phyloP scores from a whole-genome alignment of 2,113 vertebrate genomes.

The Hiodon tergisus region DNA sequence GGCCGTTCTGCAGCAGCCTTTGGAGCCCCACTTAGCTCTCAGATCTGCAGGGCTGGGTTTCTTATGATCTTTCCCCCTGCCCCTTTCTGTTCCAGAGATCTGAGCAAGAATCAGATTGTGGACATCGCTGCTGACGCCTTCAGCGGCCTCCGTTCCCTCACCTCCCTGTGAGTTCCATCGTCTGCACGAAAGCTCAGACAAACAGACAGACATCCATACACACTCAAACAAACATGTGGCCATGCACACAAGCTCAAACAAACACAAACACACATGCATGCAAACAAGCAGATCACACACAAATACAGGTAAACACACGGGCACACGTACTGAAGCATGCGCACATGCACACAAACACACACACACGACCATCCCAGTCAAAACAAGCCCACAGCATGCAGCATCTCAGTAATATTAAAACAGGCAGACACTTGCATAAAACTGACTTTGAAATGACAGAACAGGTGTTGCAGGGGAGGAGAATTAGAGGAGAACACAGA shows the following conservation, averaged over 20 bases:
- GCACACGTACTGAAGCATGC: no score
- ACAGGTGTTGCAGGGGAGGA: conserved; percentile 3
- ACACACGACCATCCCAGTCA: not conserved
- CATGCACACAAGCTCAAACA: not conserved
- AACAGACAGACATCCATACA: not conserved
- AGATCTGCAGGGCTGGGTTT: not conserved
- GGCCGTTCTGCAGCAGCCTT: no score
- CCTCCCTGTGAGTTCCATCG: conserved; percentile 86
- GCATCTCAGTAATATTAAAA: not conserved
- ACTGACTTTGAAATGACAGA: not conserved
- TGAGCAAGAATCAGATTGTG: conserved; percentile 98
- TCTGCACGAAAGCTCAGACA: not conserved
- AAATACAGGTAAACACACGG: not conserved
- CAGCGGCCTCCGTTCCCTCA: conserved; percentile 90
- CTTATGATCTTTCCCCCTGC: conserved; percentile 8
- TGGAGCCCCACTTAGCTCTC: not conserved
- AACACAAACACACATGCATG: not conserved
- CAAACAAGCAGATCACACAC: not conserved
- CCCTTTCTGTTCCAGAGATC: conserved; percentile 74
- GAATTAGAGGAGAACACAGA: conserved; percentile 33
- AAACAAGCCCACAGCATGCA: not conserved
- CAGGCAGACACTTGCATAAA: not conserved
- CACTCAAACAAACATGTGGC: not conserved
- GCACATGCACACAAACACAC: not conserved
- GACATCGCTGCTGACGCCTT: conserved; percentile 93